Conservation (phyloP, 2,113 vertebrate species). For the Canis aureus region DNA sequence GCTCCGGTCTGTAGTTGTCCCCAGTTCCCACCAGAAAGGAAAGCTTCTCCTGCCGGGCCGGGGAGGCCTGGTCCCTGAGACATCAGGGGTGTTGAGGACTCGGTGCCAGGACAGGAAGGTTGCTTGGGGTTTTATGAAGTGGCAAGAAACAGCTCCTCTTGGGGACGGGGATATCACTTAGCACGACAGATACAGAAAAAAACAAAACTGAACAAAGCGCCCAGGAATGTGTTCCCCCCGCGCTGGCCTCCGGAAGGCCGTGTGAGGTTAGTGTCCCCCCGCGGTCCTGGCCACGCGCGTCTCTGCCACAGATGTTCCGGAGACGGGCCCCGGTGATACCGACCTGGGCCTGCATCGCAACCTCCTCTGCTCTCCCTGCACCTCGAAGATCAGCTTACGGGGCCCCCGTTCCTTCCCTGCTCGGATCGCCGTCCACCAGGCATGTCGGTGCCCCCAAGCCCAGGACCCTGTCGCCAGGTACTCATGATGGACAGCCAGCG, state of each 20-base stretch:
- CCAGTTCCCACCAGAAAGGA: conserved; percentile 55
- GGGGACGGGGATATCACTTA: conserved; percentile 46
- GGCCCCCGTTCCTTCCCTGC: conserved; percentile 49
- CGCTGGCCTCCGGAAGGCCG: background rate
- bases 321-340: conserved; percentile 67
- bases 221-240: background rate
- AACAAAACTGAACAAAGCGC: background rate
- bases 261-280: conserved; percentile 26
- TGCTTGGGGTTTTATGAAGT: conserved; percentile 76
- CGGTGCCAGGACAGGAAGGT: conserved; percentile 62
- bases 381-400: conserved; percentile 77
- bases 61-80: conserved; percentile 62
- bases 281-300: background rate
- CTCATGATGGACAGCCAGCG: too few relatives aligned
- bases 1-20: conserved; percentile 85
- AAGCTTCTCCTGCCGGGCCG: conserved; percentile 1
- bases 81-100: conserved; percentile 66
- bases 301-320: conserved; percentile 87
- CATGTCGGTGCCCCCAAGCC: background rate
- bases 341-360: conserved; percentile 79
- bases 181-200: background rate
- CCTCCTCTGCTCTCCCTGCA: conserved; percentile 70
- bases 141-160: conserved; percentile 71
- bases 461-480: too few relatives aligned
- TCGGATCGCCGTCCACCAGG: background rate